Percentiles rank a stretch among this genome's conserved stretches.
Conservation (phyloP, 2,888 invertebrate genomes). For the Chymomyza amoena region DNA sequence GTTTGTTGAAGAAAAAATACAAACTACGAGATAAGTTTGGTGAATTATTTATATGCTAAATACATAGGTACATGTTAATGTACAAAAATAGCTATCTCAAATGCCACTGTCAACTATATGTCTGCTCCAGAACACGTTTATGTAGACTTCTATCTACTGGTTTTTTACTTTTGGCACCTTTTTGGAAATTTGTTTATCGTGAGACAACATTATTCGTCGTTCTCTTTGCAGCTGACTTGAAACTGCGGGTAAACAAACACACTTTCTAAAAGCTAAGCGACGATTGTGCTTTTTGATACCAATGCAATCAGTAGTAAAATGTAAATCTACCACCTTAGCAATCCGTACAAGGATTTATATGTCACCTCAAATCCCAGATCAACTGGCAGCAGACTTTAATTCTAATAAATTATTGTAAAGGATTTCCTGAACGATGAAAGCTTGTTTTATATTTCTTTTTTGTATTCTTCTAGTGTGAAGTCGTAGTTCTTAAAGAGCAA, state of each 20-base stretch:
- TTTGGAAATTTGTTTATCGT: constrained; percentile 31
- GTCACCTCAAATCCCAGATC: too few relatives aligned
- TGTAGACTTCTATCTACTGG: background rate
- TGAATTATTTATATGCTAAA: too few relatives aligned
- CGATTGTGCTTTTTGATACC: too few relatives aligned
- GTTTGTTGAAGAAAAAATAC: background rate
- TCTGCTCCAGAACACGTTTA: background rate
- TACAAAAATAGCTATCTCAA: background rate
- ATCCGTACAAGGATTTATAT: too few relatives aligned
- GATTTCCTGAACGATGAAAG: too few relatives aligned
- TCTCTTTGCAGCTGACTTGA: constrained; percentile 4
- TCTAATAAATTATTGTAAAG: too few relatives aligned
- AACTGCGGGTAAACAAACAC: background rate
- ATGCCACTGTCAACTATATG: background rate
- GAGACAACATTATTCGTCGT: constrained; percentile 27
- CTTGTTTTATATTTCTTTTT: too few relatives aligned
- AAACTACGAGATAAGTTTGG: background rate
- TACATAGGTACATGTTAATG: background rate
- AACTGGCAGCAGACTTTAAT: too few relatives aligned
- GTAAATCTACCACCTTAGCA: too few relatives aligned
- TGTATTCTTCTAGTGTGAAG: too few relatives aligned
- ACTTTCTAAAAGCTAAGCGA: background rate
- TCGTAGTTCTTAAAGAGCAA: too few relatives aligned
- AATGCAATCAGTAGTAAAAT: too few relatives aligned
- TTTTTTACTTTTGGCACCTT: background rate